These are phyloP conservation scores for Alectoris magna DNA, from an alignment of 2,797 vertebrate genomes.

Conservation along the genomic window DNA sequence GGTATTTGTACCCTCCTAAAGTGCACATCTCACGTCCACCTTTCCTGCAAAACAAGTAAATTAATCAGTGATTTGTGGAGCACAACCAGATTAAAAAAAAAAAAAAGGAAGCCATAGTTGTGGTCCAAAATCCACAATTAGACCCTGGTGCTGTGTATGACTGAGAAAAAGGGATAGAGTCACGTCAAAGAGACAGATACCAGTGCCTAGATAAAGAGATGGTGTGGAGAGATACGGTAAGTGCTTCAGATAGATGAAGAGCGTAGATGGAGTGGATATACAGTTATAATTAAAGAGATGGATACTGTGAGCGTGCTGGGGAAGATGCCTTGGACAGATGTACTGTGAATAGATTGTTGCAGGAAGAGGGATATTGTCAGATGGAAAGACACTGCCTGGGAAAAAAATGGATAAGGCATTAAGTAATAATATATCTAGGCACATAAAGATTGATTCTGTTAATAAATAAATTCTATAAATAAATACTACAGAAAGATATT, in stretches of 20 bases:
- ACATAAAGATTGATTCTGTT: constrained; percentile 34
- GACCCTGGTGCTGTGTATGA: not conserved
- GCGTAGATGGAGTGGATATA: constrained; percentile 26
- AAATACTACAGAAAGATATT: constrained; percentile 64
- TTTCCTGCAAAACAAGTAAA: constrained; percentile 26
- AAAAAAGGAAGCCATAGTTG: not conserved
- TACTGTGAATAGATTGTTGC: constrained; percentile 30
- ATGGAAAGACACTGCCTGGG: constrained; percentile 15
- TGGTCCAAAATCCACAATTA: not conserved
- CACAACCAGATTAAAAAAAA: fast-evolving
- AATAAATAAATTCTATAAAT: constrained; percentile 74
- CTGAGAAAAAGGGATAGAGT: not conserved
- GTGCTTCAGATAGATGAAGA: constrained; percentile 14
- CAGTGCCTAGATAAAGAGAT: constrained; percentile 37
- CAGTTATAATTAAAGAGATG: constrained; percentile 65
- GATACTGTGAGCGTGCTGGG: constrained; percentile 36
- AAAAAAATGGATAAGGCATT: constrained; percentile 48
- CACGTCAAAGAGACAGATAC: not conserved
- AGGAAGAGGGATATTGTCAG: constrained; percentile 33
- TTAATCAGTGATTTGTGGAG: not conserved
- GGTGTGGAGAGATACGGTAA: not conserved
- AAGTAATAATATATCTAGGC: constrained; percentile 18
- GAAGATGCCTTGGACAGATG: constrained; percentile 33
- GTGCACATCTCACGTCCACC: not conserved
- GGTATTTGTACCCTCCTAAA: not conserved